Conservation (phyloP, 2,888 invertebrate genomes). For the Anodontia alba region DNA sequence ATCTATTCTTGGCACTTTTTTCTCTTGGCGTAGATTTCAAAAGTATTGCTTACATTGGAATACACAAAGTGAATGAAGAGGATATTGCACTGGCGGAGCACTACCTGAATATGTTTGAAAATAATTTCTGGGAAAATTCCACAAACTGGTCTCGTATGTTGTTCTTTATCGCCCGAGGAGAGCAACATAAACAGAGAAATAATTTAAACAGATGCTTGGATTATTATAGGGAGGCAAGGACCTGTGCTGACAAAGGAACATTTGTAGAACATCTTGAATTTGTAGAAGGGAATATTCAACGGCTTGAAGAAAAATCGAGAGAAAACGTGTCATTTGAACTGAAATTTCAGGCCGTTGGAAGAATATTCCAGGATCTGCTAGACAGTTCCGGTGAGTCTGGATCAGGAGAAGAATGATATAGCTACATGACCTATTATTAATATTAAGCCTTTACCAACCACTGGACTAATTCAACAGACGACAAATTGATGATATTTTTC, state of each 20-base stretch:
- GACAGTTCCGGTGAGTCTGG: neutral
- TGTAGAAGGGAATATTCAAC: constrained; percentile 20
- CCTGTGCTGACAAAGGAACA: constrained; percentile 7
- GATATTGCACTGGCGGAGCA: constrained; percentile 36
- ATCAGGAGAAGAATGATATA: too few species aligned
- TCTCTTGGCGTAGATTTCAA: constrained; percentile 39
- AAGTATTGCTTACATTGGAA: constrained; percentile 23
- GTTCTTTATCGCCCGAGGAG: constrained; percentile 37
- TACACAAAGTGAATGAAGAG: neutral
- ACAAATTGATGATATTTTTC: too few species aligned
- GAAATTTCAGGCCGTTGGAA: neutral
- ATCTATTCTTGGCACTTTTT: constrained; percentile 44
- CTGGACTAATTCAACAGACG: too few species aligned
- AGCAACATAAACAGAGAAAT: constrained; percentile 35
- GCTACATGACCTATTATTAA: neutral
- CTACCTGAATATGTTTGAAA: constrained; percentile 42
- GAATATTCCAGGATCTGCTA: neutral
- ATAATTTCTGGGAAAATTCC: constrained; percentile 37
- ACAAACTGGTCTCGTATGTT: constrained; percentile 47
- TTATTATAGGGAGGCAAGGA: constrained; percentile 25
- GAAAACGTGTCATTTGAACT: neutral
- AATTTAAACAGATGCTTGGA: constrained; percentile 31
- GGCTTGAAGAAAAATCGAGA: constrained; percentile 5
- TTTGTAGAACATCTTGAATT: constrained; percentile 31
- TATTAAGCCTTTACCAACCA: neutral